Percentiles rank a stretch among this genome's conserved stretches.
These are phyloP conservation scores for Pavo muticus DNA, from an alignment of 2,113 vertebrate species.

Conservation along the genomic window DNA sequence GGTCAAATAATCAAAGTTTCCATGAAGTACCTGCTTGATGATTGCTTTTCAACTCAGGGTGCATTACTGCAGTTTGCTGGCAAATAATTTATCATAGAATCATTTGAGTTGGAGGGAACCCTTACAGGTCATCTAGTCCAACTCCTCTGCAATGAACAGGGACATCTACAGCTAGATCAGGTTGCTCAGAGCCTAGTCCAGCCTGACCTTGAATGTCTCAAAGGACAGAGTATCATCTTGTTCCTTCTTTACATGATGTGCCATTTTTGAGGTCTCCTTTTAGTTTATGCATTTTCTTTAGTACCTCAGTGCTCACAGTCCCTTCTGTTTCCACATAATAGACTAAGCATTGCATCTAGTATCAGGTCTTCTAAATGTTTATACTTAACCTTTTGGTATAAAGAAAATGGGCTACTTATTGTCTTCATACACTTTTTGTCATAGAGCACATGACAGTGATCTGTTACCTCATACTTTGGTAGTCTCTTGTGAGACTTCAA, in stretches of 20 bases:
- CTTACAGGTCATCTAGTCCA: too few species aligned
- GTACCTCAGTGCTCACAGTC: neutral
- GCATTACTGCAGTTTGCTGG: neutral
- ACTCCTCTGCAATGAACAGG: too few species aligned
- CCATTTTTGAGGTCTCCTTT: neutral
- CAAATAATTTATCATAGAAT: neutral
- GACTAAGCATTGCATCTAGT: neutral
- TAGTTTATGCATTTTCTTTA: neutral
- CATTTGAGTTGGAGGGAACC: too few species aligned
- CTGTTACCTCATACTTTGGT: neutral
- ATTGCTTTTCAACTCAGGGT: neutral
- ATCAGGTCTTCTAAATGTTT: neutral
- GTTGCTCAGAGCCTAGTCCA: too few species aligned
- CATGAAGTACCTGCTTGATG: neutral
- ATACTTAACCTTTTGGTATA: neutral
- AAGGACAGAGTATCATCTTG: neutral
- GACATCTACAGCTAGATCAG: too few species aligned
- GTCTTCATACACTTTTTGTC: neutral
- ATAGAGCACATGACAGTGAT: neutral
- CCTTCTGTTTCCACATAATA: neutral
- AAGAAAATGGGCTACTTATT: slow-evolving; percentile 1
- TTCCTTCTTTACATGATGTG: neutral
- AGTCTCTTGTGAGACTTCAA: neutral
- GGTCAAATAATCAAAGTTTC: neutral
- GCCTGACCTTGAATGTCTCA: too few species aligned